Conservation (phyloP, 2,797 vertebrate genomes). For the Lacerta bilineata region DNA sequence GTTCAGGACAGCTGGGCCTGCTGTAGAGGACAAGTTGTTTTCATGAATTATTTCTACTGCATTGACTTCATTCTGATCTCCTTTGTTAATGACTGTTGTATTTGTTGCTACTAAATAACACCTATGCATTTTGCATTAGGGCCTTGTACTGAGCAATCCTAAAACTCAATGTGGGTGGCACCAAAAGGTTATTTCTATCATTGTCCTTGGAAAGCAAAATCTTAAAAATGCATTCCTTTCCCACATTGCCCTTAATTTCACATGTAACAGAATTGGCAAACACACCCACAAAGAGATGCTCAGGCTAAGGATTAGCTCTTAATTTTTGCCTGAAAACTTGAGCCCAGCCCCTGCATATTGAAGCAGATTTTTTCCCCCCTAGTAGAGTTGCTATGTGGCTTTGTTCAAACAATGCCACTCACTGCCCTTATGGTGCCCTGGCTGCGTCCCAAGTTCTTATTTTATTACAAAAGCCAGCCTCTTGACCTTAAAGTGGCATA, state of each 20-base stretch:
- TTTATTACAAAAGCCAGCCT: no score
- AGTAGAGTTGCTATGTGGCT: background rate
- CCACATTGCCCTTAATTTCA: background rate
- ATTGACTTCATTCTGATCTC: background rate
- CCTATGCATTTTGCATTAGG: background rate
- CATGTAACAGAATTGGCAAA: background rate
- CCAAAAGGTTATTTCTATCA: constrained; percentile 1
- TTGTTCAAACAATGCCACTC: background rate
- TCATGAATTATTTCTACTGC: constrained; percentile 22
- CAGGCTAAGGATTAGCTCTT: background rate
- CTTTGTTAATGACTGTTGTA: background rate
- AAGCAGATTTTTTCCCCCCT: no score
- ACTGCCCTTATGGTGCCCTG: background rate
- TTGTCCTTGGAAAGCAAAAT: constrained; percentile 28
- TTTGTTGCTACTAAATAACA: background rate
- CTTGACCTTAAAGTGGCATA: no score
- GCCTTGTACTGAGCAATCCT: background rate
- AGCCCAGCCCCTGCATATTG: background rate
- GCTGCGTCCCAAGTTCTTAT: no score
- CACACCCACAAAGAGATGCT: background rate
- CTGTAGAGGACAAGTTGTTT: background rate
- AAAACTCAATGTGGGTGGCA: background rate
- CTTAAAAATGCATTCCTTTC: background rate
- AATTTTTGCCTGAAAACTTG: background rate
- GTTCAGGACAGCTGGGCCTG: background rate